These are phyloP conservation scores for Falco berigora DNA, from an alignment of 2,797 vertebrate genomes.

Conservation along the genomic window DNA sequence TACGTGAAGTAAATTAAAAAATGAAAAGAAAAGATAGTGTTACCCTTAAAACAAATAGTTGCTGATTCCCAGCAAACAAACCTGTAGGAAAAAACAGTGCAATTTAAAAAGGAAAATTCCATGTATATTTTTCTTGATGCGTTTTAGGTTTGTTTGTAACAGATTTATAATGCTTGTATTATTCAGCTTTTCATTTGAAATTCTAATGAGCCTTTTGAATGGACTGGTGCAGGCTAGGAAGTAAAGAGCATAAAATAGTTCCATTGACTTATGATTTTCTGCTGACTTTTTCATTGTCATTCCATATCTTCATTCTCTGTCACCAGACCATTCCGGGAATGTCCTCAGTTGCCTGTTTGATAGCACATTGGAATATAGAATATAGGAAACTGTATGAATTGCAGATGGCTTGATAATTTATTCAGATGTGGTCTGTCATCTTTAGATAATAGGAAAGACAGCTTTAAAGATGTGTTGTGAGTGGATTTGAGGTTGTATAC, in stretches of 20 bases:
- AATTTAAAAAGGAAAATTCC: conserved; percentile 63
- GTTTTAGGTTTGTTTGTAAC: conserved; percentile 68
- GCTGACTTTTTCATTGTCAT: conserved; percentile 50
- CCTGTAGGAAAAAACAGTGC: conserved; percentile 5
- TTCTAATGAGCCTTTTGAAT: conserved; percentile 71
- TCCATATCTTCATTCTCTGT: conserved; percentile 22
- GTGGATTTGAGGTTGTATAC: background rate
- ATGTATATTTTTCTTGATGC: conserved; percentile 63
- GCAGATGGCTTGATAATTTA: conserved; percentile 32
- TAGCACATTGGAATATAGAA: background rate
- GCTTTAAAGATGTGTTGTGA: background rate
- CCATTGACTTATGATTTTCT: conserved; percentile 61
- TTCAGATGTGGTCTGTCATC: conserved; percentile 4
- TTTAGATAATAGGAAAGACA: background rate
- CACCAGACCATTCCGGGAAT: conserved; percentile 27
- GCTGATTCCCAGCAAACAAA: conserved; percentile 43
- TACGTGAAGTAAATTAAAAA: background rate
- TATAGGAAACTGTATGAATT: conserved; percentile 20
- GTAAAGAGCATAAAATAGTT: conserved; percentile 61
- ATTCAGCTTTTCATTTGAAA: conserved; percentile 75
- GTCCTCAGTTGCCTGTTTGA: conserved; percentile 16
- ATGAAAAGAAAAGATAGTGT: background rate
- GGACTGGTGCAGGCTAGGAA: conserved; percentile 53
- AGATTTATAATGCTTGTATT: conserved; percentile 71
- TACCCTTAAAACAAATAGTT: conserved; percentile 23